A percentile compares a stretch with the other conserved stretches of the same genome.
Evolutionary conservation across 2,797 vertebrate species (phyloP).

Genomic region (Gila robusta): DNA sequence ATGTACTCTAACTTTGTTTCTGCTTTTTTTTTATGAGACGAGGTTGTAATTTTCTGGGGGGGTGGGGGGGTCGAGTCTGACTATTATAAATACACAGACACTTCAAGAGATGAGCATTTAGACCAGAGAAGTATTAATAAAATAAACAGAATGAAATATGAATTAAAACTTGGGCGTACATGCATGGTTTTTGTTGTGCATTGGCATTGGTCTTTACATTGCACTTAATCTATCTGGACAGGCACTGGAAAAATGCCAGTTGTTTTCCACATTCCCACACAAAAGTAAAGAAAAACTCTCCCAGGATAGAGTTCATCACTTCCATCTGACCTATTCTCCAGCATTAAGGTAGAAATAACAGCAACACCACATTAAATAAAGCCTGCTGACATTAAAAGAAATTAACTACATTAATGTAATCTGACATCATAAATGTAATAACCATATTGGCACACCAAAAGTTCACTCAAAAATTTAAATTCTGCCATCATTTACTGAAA

Average conservation of each 20-base stretch:
- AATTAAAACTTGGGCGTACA: neutral
- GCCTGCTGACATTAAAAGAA: neutral
- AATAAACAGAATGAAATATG: conserved; percentile 13
- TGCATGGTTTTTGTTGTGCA: conserved; percentile 57
- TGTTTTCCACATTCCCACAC: conserved; percentile 19
- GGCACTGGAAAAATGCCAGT: neutral
- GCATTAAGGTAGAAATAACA: conserved; percentile 17
- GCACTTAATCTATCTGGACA: conserved; percentile 2
- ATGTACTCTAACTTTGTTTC: conserved; percentile 81
- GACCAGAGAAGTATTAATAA: conserved; percentile 20
- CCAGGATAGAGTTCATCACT: conserved; percentile 3
- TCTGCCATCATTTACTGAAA: neutral
- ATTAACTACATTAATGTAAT: neutral
- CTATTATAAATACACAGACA: conserved; percentile 37
- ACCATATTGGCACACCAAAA: neutral
- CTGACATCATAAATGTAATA: conserved; percentile 1
- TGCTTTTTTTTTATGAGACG: conserved; percentile 68
- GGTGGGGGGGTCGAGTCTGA: conserved; percentile 25
- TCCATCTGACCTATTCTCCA: conserved; percentile 1
- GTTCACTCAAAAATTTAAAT: neutral
- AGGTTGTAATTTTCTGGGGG: conserved; percentile 47
- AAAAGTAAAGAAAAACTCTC: conserved; percentile 7
- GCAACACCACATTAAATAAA: neutral
- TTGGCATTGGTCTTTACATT: neutral
- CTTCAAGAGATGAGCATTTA: conserved; percentile 20